A percentile compares a stretch with the other conserved stretches of the same genome.
phyloP scores from a whole-genome alignment of 2,113 vertebrate genomes.

The Podarcis muralis region DNA sequence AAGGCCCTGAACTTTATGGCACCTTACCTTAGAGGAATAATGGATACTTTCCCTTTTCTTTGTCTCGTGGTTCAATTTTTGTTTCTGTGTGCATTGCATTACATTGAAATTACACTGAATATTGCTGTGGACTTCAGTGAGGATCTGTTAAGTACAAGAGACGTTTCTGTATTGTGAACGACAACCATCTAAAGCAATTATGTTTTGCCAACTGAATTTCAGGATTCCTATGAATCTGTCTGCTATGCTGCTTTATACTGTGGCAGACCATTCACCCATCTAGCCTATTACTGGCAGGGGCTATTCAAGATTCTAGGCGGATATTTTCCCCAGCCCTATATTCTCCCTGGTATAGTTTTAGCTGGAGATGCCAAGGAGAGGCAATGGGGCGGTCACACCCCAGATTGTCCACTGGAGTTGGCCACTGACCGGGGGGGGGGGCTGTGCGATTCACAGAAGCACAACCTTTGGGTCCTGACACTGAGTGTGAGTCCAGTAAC shows the following conservation, averaged over 20 bases:
- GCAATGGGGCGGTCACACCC: too few species aligned
- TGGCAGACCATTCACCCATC: not conserved
- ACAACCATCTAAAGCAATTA: not conserved
- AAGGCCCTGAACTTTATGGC: not conserved
- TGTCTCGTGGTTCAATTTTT: not conserved
- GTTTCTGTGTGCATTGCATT: not conserved
- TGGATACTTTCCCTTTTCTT: constrained; percentile 14
- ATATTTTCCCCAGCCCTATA: not conserved
- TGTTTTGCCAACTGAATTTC: not conserved
- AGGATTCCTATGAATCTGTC: not conserved
- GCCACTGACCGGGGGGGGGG: too few species aligned
- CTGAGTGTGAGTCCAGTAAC: not conserved
- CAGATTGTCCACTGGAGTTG: not conserved
- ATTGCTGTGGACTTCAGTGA: not conserved
- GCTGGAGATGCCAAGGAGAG: not conserved
- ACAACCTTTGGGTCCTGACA: not conserved
- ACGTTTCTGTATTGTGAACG: constrained; percentile 5
- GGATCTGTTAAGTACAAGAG: not conserved
- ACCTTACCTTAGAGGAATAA: not conserved
- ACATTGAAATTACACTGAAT: constrained; percentile 36
- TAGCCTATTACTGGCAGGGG: not conserved
- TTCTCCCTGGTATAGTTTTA: not conserved
- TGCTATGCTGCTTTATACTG: not conserved
- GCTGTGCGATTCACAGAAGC: not conserved
- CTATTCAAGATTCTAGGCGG: not conserved